Conservation (phyloP, 2,888 invertebrate species). For the Teleiodes luculella region DNA sequence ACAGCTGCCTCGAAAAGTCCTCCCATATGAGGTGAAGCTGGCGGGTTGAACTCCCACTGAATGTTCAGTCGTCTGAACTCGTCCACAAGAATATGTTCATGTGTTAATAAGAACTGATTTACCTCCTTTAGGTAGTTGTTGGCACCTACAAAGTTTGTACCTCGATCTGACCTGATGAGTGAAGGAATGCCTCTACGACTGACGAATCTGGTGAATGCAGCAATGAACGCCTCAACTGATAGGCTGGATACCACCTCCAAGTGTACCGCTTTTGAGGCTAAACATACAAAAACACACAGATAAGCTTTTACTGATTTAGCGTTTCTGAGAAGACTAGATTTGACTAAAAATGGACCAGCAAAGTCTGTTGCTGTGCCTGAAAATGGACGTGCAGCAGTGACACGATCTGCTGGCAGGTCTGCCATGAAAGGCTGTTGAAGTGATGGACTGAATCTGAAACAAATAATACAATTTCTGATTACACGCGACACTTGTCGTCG, state of each 20-base stretch:
- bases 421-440: slow-evolving; percentile 13
- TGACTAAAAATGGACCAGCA: slow-evolving; percentile 16
- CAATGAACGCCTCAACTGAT: slow-evolving; percentile 20
- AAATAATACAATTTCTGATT: slow-evolving; percentile 1
- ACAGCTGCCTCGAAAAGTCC: slow-evolving; percentile 20
- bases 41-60: slow-evolving; percentile 17
- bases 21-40: slow-evolving; percentile 12
- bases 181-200: slow-evolving; percentile 17
- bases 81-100: not conserved
- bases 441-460: not conserved
- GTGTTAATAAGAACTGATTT: not conserved
- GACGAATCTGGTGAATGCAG: slow-evolving; percentile 17
- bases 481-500: slow-evolving; percentile 4
- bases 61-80: not conserved
- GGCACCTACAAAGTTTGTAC: slow-evolving; percentile 21
- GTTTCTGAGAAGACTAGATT: slow-evolving; percentile 6
- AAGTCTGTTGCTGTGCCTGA: slow-evolving; percentile 13
- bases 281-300: slow-evolving; percentile 15
- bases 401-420: slow-evolving; percentile 13
- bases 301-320: slow-evolving; percentile 10
- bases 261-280: slow-evolving; percentile 20
- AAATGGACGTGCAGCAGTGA: slow-evolving; percentile 7
- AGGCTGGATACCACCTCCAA: slow-evolving; percentile 17
- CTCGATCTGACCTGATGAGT: slow-evolving; percentile 17
- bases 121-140: slow-evolving; percentile 3